phyloP scores from a whole-genome alignment of 2,888 invertebrate species.

The Eupithecia vulgata region DNA sequence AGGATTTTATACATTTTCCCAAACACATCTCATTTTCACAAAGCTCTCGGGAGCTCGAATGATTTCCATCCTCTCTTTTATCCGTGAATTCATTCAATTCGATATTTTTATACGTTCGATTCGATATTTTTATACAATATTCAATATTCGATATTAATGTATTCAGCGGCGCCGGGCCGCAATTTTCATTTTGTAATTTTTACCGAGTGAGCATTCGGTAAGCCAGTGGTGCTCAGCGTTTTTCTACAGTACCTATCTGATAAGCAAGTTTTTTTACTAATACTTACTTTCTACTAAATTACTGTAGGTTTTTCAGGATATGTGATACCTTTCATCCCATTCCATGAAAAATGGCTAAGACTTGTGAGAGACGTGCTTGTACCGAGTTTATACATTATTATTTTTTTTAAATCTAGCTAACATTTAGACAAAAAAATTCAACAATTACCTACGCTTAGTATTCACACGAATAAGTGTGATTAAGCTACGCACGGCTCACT shows the following conservation, averaged over 20 bases:
- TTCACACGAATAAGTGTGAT: neutral
- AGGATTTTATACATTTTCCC: neutral
- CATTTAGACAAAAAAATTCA: neutral
- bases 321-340: neutral
- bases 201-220: slow-evolving; percentile 75
- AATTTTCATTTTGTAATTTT: slow-evolving; percentile 85
- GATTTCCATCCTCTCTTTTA: slow-evolving; percentile 72
- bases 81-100: slow-evolving; percentile 71
- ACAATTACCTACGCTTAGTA: neutral
- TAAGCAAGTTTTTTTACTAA: neutral
- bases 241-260: neutral
- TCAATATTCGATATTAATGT: slow-evolving; percentile 84
- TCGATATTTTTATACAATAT: slow-evolving; percentile 81
- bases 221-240: slow-evolving; percentile 60
- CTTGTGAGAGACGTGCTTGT: neutral
- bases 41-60: slow-evolving; percentile 68
- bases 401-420: neutral
- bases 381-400: neutral
- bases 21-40: slow-evolving; percentile 65
- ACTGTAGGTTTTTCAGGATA: neutral
- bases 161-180: slow-evolving; percentile 80
- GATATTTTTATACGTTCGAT: slow-evolving; percentile 66
- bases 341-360: neutral
- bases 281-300: neutral
- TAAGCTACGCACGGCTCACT: too few species aligned